A percentile compares a stretch with the other conserved stretches of the same genome.
phyloP scores from a whole-genome alignment of 1,140 invertebrate species.

The Archegozetes longisetosus region DNA sequence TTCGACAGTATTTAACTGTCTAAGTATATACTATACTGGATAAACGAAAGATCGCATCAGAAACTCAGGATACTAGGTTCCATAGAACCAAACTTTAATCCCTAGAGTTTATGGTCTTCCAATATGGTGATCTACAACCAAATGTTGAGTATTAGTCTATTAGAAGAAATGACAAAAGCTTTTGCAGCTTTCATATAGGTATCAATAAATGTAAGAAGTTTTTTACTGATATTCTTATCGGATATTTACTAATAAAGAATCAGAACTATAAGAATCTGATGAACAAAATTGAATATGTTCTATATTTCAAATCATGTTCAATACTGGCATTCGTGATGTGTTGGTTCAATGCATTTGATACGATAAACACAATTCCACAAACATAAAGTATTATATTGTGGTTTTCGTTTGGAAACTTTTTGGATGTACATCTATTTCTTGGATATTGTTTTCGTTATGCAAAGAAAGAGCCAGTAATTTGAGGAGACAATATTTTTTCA shows the following conservation, averaged over 20 bases:
- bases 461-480: constrained; percentile 2
- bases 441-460: constrained; percentile 8
- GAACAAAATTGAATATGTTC: neutral
- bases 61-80: too few species aligned
- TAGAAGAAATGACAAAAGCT: constrained; percentile 7
- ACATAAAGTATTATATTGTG: constrained; percentile 1
- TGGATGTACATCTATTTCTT: constrained; percentile 1
- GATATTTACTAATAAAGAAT: neutral
- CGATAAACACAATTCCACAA: neutral
- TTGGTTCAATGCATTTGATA: constrained; percentile 6
- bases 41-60: too few species aligned
- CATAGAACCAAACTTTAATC: too few species aligned
- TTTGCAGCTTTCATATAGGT: constrained; percentile 14
- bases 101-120: too few species aligned
- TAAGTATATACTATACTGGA: too few species aligned
- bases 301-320: neutral
- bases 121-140: too few species aligned
- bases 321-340: neutral
- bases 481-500: neutral
- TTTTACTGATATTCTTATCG: constrained; percentile 4
- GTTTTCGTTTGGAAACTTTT: constrained; percentile 9
- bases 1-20: too few species aligned
- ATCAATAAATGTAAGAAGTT: constrained; percentile 7
- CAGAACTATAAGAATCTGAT: neutral
- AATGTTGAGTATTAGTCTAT: neutral